Evolutionary conservation across 2,888 invertebrate genomes (phyloP).

Genomic region (Teinopalpus imperialis): DNA sequence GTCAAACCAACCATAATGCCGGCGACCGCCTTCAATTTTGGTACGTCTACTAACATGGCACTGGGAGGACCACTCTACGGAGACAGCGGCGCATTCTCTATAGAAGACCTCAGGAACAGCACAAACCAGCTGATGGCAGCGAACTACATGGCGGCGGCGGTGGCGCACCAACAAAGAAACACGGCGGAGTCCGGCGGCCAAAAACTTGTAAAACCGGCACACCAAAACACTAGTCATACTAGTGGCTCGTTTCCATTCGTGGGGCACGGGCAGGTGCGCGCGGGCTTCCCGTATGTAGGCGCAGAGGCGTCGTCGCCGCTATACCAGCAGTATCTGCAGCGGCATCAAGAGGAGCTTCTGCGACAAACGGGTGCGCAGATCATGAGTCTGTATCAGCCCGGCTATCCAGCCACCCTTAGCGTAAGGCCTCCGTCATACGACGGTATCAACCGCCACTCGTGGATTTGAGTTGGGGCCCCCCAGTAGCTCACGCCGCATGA

Average conservation of each 20-base stretch:
- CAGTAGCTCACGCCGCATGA: background rate
- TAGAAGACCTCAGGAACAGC: slow-evolving; percentile 84
- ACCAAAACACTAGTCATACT: slow-evolving; percentile 65
- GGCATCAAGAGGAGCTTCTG: slow-evolving; percentile 83
- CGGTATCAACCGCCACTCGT: slow-evolving; percentile 85
- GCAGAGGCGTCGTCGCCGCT: slow-evolving; percentile 85
- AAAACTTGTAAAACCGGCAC: slow-evolving; percentile 72
- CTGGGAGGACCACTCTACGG: slow-evolving; percentile 78
- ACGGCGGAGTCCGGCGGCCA: slow-evolving; percentile 55
- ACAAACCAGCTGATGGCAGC: slow-evolving; percentile 83
- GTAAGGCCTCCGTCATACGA: slow-evolving; percentile 87
- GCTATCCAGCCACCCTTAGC: slow-evolving; percentile 83
- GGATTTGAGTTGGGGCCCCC: slow-evolving; percentile 75
- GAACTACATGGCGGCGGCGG: slow-evolving; percentile 75
- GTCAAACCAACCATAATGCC: slow-evolving; percentile 85
- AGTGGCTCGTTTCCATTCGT: slow-evolving; percentile 83
- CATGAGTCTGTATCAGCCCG: slow-evolving; percentile 85
- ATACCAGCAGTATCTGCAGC: slow-evolving; percentile 87
- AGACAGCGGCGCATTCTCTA: slow-evolving; percentile 85
- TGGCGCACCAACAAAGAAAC: slow-evolving; percentile 68
- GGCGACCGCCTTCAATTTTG: slow-evolving; percentile 93
- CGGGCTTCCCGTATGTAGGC: slow-evolving; percentile 83
- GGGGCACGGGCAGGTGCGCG: slow-evolving; percentile 81
- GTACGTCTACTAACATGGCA: slow-evolving; percentile 84
- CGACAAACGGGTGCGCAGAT: slow-evolving; percentile 83